Base-by-base conservation (phyloP, 2,113 vertebrate species). In the Glaucomys volans region DNA sequence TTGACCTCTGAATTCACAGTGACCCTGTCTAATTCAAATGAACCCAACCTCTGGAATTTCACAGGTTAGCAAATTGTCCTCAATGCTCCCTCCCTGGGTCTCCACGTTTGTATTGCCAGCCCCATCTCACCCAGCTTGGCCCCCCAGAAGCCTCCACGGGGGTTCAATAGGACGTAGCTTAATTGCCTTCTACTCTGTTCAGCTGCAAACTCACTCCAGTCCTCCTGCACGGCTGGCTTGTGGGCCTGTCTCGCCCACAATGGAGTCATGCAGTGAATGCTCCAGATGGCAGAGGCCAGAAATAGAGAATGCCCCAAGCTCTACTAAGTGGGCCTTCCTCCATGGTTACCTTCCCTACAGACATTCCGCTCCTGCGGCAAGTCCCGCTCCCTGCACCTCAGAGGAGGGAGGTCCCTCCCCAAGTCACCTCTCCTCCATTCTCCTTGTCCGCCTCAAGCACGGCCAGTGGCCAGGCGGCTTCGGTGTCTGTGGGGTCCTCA, bases 51-150 rank as follows among this genome's bases (percentile, higher is more conserved):
- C 57, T 90, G 84, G n/a, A 67, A 57, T 69, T 74, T 37, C 81
- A 11, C 57, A 13, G 32, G 40, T 20, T 57, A 87, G 40, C 18
- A 28, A 86, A 42, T 4, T 8, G 11, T 42, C 59, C 40, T 86
- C 20, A 22, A 8, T 11, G 11, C 37, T 8, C 42, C 37, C 17
- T 57, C 37, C 28, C 3, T 0, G 0, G 12, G 2, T 2, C 2
- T 22, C 64, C 44, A 2, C 11, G 4, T 75, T 32, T n/a, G 24
- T 16, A 22, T 13, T 35, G 2, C 4, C 2, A 69, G 32, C 5
- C 17, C 14, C 0, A n/a, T 24, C 18, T 10, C 0, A 7, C 22
- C 32, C 37, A 66, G 83, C n/a, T 59, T 47, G 52, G 14, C 2
- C 50, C 81, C 12, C 1, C 14, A 64, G 47, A 66, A 86, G 12